Evolutionary conservation across 1,140 invertebrate genomes (phyloP), one percentile per base, ranked within the genome.

Genomic region (Neodiprion fabricii): DNA sequence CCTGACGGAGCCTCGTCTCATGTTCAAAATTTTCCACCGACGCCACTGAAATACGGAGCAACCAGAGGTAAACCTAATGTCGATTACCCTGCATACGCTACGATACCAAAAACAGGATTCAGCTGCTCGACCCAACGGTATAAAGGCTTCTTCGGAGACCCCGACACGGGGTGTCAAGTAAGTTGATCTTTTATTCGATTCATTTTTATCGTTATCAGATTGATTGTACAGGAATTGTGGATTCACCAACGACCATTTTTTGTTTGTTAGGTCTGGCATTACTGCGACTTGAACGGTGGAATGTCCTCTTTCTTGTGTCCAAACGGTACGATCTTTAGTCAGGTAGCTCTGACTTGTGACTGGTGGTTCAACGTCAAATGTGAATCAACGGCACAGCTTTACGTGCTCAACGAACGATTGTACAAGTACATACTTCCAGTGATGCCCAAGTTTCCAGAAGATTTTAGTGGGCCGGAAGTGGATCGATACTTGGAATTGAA

Each of bases 331-430:
- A 94, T 97, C 80, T 97, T 97, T 87, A 96, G 94, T 82, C 96
- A 97, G 90, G 93, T 94, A 1, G 92, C 91, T 1, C 86, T 96
- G 0, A 96, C 95, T 0, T 97, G 96, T 79, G 95, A 96, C 84
- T 96, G 96, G 96, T 97, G 96, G 96, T 97, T 96, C 85, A 97
- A 96, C 83, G 95, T 96, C 0, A 92, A 94, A 76, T 97, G 96
- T 84, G 91, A 93, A 28, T 91, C 93, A 3, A 96, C 95, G 0
- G 87, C 94, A 1, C 95, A 96, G 83, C 89, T 96, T 0, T 97
- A 97, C 83, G 95, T 96, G 9, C 86, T 97, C 1, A 97, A 97
- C 77, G 95, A 96, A 82, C 91, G 96, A 66, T 90, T 96, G 0
- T 96, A 96, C 83, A 96, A 96, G 81, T 96, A 95, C 81, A 96